Conservation (phyloP, 2,797 vertebrate genomes). For the Propithecus deckenii region DNA sequence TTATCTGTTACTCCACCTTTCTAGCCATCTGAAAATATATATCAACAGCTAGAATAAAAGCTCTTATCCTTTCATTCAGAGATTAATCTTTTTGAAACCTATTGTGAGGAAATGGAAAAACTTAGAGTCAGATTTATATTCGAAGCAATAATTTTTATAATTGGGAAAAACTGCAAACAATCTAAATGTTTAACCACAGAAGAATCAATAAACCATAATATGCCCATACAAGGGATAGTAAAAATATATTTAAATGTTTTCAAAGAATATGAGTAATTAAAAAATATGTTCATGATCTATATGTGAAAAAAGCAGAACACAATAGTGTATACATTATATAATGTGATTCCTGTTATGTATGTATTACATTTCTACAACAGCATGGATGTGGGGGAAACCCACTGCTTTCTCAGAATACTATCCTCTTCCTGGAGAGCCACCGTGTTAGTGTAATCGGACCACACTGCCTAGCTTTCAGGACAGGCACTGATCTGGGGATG, state of each 20-base stretch:
- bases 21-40: background rate
- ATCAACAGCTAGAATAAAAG: background rate
- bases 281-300: background rate
- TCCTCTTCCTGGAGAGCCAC: too few species aligned
- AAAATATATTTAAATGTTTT: background rate
- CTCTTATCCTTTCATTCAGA: background rate
- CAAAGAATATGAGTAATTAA: background rate
- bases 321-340: background rate
- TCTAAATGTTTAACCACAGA: background rate
- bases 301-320: background rate
- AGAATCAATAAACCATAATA: background rate
- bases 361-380: background rate
- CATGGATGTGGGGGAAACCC: fast-evolving
- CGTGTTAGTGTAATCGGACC: background rate
- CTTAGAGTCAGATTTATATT: background rate
- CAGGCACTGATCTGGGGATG: background rate
- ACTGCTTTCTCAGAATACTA: background rate
- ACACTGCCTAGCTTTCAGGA: background rate
- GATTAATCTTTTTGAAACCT: background rate
- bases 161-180: background rate
- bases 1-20: background rate
- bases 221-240: background rate
- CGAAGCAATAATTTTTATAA: background rate
- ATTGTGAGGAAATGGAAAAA: background rate
- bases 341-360: background rate